Conservation (phyloP, 2,797 vertebrate species). For the Scolopax bukidnonensis region DNA sequence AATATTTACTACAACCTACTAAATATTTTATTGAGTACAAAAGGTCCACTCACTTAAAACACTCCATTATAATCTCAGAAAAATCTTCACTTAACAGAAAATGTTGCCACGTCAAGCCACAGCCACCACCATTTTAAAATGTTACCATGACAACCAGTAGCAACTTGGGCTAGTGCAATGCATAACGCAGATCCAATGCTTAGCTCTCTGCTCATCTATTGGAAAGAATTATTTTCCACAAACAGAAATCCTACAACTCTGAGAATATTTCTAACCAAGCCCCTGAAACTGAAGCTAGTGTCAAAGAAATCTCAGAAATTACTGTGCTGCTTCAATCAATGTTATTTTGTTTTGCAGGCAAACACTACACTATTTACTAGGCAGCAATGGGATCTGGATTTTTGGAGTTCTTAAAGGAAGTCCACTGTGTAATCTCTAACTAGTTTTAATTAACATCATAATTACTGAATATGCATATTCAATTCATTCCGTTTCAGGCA, state of each 20-base stretch:
- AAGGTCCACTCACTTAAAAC: constrained; percentile 51
- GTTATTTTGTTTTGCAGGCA: not conserved
- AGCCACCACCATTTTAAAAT: constrained; percentile 28
- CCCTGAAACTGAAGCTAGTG: not conserved
- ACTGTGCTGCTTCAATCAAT: not conserved
- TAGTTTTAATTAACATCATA: not conserved
- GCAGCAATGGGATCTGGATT: not conserved
- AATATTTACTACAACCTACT: constrained; percentile 56
- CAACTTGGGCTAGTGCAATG: not conserved
- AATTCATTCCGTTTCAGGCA: not conserved
- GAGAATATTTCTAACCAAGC: not conserved
- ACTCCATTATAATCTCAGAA: constrained; percentile 52
- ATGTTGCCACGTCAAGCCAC: constrained; percentile 21
- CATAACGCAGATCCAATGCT: not conserved
- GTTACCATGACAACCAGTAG: constrained; percentile 59
- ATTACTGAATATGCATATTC: not conserved
- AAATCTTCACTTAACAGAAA: constrained; percentile 30
- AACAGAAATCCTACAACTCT: not conserved
- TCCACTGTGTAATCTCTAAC: not conserved
- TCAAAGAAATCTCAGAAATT: not conserved
- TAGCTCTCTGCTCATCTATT: not conserved
- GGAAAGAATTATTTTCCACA: not conserved
- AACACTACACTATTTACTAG: no score
- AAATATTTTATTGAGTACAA: constrained; percentile 54
- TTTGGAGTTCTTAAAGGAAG: not conserved